Percentiles rank a stretch among this genome's conserved stretches.
Conservation (phyloP, 23 tunicate species). For the Corella eumyota region DNA sequence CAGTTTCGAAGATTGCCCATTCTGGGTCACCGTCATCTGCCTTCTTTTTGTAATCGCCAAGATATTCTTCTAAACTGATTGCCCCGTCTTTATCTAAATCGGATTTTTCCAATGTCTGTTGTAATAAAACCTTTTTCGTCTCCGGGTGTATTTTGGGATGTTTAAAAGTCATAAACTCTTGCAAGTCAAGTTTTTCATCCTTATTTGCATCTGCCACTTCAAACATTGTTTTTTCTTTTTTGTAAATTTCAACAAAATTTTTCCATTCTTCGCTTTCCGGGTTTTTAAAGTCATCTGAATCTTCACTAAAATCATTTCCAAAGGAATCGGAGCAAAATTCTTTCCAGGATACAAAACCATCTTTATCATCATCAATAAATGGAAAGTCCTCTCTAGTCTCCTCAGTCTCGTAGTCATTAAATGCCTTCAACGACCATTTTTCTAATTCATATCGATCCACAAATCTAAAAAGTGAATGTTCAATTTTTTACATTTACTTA, state of each 20-base stretch:
- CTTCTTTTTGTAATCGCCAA: constrained; percentile 7
- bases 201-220: constrained; percentile 41
- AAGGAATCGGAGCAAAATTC: constrained; percentile 29
- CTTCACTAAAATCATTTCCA: constrained; percentile 42
- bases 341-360: constrained; percentile 39
- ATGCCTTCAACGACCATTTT: constrained; percentile 44
- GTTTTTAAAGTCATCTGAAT: constrained; percentile 18
- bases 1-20: constrained; percentile 42
- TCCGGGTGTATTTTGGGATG: constrained; percentile 31
- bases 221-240: constrained; percentile 39
- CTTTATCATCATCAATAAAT: constrained; percentile 20
- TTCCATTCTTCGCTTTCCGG: constrained; percentile 32
- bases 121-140: constrained; percentile 16
- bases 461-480: constrained; percentile 12
- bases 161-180: constrained; percentile 43
- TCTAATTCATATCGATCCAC: constrained; percentile 24
- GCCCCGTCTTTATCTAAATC: constrained; percentile 39
- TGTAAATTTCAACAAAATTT: constrained; percentile 20
- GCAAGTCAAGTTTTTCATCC: constrained; percentile 11
- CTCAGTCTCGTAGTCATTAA: constrained; percentile 53
- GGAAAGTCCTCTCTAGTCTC: constrained; percentile 33
- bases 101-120: constrained; percentile 10
- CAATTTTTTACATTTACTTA: not conserved
- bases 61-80: constrained; percentile 23
- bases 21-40: constrained; percentile 43